Evolutionary conservation across 2,888 invertebrate genomes (phyloP).

Genomic region (Fabriciana adippe): DNA sequence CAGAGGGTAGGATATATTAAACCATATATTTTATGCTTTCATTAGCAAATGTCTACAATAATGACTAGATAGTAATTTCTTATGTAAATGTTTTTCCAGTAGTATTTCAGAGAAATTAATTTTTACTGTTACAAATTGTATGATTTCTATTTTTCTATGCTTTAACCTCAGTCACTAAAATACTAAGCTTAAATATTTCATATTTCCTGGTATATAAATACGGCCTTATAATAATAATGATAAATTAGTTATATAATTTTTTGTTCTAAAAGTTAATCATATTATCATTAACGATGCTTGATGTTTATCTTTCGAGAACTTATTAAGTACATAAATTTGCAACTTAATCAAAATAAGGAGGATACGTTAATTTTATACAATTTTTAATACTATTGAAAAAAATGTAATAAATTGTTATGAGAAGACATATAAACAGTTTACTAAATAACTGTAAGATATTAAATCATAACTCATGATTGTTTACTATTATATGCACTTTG

Average conservation of each 20-base stretch:
- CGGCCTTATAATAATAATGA: no score
- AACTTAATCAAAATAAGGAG: neutral
- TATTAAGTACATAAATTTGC: neutral
- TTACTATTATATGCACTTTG: slow-evolving; percentile 70
- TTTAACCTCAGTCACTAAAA: no score
- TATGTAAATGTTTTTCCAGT: no score
- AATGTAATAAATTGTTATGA: slow-evolving; percentile 18
- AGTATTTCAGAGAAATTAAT: no score
- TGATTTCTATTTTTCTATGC: no score
- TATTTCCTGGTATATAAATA: no score
- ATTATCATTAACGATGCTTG: neutral
- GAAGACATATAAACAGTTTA: slow-evolving; percentile 23
- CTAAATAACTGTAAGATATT: slow-evolving; percentile 34
- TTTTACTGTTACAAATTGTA: no score
- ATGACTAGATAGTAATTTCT: no score
- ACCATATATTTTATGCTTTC: slow-evolving; percentile 16
- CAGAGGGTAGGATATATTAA: slow-evolving; percentile 33
- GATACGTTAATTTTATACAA: neutral
- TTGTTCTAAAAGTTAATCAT: neutral
- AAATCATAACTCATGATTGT: slow-evolving; percentile 64
- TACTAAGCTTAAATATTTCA: no score
- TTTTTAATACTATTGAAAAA: neutral
- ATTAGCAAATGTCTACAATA: neutral
- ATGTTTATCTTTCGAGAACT: neutral
- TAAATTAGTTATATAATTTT: neutral